phyloP scores from a whole-genome alignment of 1,140 invertebrate species.

The Zaprionus gabonicus region DNA sequence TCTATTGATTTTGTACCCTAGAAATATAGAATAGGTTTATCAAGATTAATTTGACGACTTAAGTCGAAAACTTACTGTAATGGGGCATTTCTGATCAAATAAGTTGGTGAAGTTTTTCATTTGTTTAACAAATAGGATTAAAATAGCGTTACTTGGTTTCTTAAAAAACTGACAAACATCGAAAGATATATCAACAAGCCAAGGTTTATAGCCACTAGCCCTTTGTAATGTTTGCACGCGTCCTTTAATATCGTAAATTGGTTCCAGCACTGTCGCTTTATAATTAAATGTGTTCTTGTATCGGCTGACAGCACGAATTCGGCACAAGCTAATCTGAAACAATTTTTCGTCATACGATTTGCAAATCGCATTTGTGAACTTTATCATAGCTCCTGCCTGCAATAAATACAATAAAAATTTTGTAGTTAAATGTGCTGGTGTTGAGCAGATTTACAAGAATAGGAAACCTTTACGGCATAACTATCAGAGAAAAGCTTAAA shows the following conservation, averaged over 20 bases:
- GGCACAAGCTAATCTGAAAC: background rate
- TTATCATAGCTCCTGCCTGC: background rate
- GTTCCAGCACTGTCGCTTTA: background rate
- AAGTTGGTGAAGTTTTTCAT: constrained; percentile 1
- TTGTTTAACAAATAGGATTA: background rate
- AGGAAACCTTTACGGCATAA: too few species aligned
- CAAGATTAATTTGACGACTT: too few species aligned
- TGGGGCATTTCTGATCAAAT: background rate
- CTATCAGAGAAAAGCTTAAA: too few species aligned
- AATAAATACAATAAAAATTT: too few species aligned
- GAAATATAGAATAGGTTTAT: too few species aligned
- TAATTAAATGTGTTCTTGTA: background rate
- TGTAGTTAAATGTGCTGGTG: too few species aligned
- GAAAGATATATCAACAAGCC: background rate
- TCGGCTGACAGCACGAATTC: background rate
- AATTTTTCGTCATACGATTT: background rate
- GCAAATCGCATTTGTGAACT: constrained; percentile 6
- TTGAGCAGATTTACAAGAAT: too few species aligned
- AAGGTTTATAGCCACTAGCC: constrained; percentile 7
- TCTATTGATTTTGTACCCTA: too few species aligned
- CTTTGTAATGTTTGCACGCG: background rate
- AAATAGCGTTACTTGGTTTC: background rate
- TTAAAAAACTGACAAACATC: constrained; percentile 1
- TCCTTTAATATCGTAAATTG: background rate
- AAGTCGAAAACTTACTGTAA: background rate